These are phyloP conservation scores for Peromyscus attwateri DNA, from an alignment of 2,797 vertebrate species.

Conservation along the genomic window DNA sequence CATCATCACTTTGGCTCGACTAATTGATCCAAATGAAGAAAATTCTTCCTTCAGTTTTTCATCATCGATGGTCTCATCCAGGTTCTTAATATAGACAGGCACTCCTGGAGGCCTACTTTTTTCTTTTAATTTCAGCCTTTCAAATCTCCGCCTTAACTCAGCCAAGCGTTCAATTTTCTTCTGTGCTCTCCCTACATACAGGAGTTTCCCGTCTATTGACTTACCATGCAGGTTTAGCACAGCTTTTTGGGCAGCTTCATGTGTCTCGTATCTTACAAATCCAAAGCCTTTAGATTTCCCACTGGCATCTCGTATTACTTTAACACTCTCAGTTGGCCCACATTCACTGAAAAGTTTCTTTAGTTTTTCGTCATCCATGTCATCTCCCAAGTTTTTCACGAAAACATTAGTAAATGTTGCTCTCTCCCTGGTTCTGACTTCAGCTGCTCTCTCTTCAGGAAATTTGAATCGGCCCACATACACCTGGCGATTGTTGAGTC, in stretches of 20 bases:
- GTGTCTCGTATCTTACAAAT: constrained; percentile 95
- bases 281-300: constrained; percentile 96
- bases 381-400: constrained; percentile 95
- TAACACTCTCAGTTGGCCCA: constrained; percentile 93
- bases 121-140: constrained; percentile 93
- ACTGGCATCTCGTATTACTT: constrained; percentile 93
- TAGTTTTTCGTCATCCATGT: constrained; percentile 92
- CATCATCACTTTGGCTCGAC: constrained; percentile 97
- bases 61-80: constrained; percentile 95
- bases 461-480: constrained; percentile 97
- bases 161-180: constrained; percentile 95
- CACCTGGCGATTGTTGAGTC: constrained; percentile 99
- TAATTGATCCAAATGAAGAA: constrained; percentile 94
- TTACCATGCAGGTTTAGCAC: constrained; percentile 79
- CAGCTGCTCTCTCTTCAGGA: constrained; percentile 94
- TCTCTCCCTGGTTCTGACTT: constrained; percentile 94
- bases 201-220: constrained; percentile 88
- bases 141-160: constrained; percentile 94
- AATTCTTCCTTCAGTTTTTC: constrained; percentile 95
- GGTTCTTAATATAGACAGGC: constrained; percentile 95
- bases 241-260: constrained; percentile 82
- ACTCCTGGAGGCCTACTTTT: constrained; percentile 94
- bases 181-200: constrained; percentile 93
- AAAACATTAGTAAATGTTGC: constrained; percentile 95
- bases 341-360: constrained; percentile 94